Conservation (phyloP, 2,888 invertebrate species). For the Disparrhopalites patrizii region DNA sequence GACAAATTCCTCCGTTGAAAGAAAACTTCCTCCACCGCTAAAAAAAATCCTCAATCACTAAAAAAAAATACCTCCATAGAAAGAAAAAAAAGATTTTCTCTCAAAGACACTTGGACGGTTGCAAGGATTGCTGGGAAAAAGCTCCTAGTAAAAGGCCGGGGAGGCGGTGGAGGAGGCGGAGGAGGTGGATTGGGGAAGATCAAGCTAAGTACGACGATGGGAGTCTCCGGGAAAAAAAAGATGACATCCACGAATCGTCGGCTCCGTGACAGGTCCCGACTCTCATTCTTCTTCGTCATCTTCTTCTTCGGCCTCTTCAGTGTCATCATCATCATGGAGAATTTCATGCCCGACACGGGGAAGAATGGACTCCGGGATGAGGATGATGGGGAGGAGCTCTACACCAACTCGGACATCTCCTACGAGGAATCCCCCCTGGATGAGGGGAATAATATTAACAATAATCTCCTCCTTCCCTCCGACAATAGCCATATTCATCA, state of each 20-base stretch:
- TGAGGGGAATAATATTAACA: too few relatives aligned
- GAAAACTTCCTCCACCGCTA: too few relatives aligned
- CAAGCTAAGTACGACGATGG: not conserved
- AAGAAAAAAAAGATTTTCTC: too few relatives aligned
- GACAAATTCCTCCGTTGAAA: too few relatives aligned
- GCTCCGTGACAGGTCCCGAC: slow-evolving; percentile 59
- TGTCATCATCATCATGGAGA: slow-evolving; percentile 79
- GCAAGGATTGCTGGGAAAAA: too few relatives aligned
- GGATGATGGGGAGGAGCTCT: slow-evolving; percentile 31
- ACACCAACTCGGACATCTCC: slow-evolving; percentile 43
- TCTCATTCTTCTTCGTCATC: slow-evolving; percentile 84
- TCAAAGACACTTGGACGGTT: too few relatives aligned
- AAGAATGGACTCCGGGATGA: slow-evolving; percentile 39
- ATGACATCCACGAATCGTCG: slow-evolving; percentile 40
- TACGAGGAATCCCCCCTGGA: slow-evolving; percentile 40
- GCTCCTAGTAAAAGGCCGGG: too few relatives aligned
- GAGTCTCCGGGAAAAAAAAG: slow-evolving; percentile 40
- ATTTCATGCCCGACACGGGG: slow-evolving; percentile 63
- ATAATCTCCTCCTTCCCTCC: slow-evolving; percentile 24
- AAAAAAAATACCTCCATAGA: too few relatives aligned
- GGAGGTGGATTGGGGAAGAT: not conserved
- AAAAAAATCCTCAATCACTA: too few relatives aligned
- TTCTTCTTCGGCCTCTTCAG: slow-evolving; percentile 87
- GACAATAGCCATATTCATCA: slow-evolving; percentile 13
- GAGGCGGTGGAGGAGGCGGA: too few relatives aligned